A percentile compares a stretch with the other conserved stretches of the same genome.
Evolutionary conservation across 1,140 invertebrate species (phyloP).

Genomic region (Saxidomus purpurata): DNA sequence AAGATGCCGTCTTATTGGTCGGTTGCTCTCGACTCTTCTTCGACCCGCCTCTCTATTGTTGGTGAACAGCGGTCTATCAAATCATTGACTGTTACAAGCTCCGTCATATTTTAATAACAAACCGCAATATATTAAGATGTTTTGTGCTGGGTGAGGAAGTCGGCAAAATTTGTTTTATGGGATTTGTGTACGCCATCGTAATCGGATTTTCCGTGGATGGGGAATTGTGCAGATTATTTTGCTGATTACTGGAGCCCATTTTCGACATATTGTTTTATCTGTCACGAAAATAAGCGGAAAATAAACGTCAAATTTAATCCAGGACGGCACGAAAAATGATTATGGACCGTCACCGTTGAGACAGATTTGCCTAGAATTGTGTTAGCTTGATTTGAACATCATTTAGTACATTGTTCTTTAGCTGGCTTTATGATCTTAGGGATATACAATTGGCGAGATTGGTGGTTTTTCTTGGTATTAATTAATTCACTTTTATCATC

Average conservation of each 20-base stretch:
- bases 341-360: not conserved
- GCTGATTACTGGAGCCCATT: constrained; percentile 23
- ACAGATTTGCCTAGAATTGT: not conserved
- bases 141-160: not conserved
- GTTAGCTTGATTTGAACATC: constrained; percentile 27
- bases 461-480: not conserved
- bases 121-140: not conserved
- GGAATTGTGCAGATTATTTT: constrained; percentile 50
- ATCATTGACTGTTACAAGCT: not conserved
- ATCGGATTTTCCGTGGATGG: constrained; percentile 50
- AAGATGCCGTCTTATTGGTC: not conserved
- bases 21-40: not conserved
- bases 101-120: constrained; percentile 23
- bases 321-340: constrained; percentile 38
- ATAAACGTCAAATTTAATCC: constrained; percentile 62
- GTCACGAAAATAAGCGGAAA: constrained; percentile 62
- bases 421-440: constrained; percentile 6
- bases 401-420: not conserved
- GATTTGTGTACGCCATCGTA: constrained; percentile 23
- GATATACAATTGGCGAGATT: constrained; percentile 4
- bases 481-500: constrained; percentile 17
- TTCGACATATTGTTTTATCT: constrained; percentile 55
- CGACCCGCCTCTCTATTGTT: constrained; percentile 18
- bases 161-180: constrained; percentile 49
- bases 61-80: not conserved